Evolutionary conservation across 2,888 invertebrate species (phyloP), one percentile per base, ranked within the genome.

Genomic region (Apodemia hepburni): DNA sequence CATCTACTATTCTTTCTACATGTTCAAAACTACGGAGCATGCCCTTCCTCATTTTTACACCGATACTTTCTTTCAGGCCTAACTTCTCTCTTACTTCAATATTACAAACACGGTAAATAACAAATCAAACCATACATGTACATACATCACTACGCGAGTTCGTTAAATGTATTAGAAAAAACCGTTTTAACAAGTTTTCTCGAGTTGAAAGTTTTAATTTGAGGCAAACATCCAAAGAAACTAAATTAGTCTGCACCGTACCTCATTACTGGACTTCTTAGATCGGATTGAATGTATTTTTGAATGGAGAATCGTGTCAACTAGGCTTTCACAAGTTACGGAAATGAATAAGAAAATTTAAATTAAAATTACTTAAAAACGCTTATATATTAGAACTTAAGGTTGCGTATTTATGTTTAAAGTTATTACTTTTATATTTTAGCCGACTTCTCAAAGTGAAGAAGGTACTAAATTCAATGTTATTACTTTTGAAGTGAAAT

Each of bases 151-250:
- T 22, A 6, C 17, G 12, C 12, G 4, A 54, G 7, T 7, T 12
- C 12, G 27, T 27, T 54, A 12, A 54, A 12, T 27, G 27, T 54
- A 22, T 27, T 12, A 54, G 22, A 22, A 54, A 51, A 54, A 51
- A 51, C 22, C 27, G 22, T 54, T 54, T 22, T 54, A 54, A 70
- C 75, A 78, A 70, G 65, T 42, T 15, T 74, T 75, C 78, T 81
- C 69, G 75, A 78, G 78, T 70, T 72, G 75, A 80, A 86, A 85
- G 79, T 86, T 87, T 86, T 83, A 85, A 84, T 85, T 84, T 78
- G 82, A 85, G 74, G 78, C 79, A 81, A 85, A 84, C 80, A 82
- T 83, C 77, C 69, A 68, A 74, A 75, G 78, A 76, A 83, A 83
- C 82, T 84, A 84, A 85, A 84, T 81, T 81, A 80, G 81, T 81